A percentile compares a stretch with the other conserved stretches of the same genome.
Evolutionary conservation across 2,797 vertebrate species (phyloP).

Genomic region (Philypnodon macrostomus): DNA sequence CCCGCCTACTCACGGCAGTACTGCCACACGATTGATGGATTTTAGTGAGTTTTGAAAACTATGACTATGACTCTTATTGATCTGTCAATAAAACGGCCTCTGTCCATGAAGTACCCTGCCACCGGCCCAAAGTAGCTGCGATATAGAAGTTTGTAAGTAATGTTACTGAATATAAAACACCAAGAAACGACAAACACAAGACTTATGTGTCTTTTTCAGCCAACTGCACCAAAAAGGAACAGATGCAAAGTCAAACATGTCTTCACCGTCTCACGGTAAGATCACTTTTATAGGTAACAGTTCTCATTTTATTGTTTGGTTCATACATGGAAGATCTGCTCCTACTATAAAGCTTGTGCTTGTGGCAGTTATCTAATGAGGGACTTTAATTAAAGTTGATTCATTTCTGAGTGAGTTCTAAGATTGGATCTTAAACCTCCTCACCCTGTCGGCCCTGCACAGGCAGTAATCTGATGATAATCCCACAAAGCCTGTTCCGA

Average conservation of each 20-base stretch:
- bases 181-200: neutral
- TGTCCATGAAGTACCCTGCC: no score
- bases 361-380: constrained; percentile 13
- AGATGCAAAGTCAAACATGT: constrained; percentile 57
- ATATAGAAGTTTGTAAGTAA: no score
- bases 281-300: neutral
- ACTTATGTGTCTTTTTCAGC: constrained; percentile 43
- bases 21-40: no score
- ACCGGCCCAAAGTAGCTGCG: no score
- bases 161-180: no score
- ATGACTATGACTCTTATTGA: no score
- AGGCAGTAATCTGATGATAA: constrained; percentile 73
- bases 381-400: constrained; percentile 29
- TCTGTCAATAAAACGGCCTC: no score
- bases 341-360: neutral
- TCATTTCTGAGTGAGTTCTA: constrained; percentile 38
- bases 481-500: constrained; percentile 65
- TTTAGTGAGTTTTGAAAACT: no score
- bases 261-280: constrained; percentile 73
- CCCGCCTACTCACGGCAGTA: no score
- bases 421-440: constrained; percentile 59
- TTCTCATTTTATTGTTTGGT: neutral
- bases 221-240: constrained; percentile 66
- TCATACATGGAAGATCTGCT: no score
- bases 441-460: constrained; percentile 48